Evolutionary conservation across 1,140 invertebrate genomes (phyloP), one percentile per base, ranked within the genome.

Genomic region (Dendrolimus kikuchii): DNA sequence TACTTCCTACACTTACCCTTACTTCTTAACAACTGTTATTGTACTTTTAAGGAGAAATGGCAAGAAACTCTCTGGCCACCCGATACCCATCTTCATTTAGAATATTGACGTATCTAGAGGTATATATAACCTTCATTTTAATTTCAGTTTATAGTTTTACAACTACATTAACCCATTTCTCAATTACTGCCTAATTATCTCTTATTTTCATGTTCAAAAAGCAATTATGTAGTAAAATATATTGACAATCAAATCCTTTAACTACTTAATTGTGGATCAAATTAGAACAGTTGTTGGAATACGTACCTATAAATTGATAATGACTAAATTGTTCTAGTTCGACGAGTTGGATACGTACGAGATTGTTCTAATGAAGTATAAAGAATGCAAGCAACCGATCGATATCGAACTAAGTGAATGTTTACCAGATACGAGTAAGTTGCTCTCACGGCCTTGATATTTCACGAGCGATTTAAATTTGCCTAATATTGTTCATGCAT

Each of bases 251-350:
- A 39, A 51, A 51, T 51, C 50, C 50, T 51, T 51, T 45, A 38
- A 51, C 50, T 23, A 51, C n/a, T 44, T 45, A 51, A 51, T 51
- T 39, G n/a, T 44, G 10, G 37, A 5, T 23, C 8, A 44, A 51
- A 51, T 51, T 51, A 7, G 37, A 45, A 41, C 41, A 51, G 36
- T 51, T 45, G 45, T 45, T 23, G 23, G 23, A 23, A 23, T 23
- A 23, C 23, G 23, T 23, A 23, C 23, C 23, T 23, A 23, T 51
- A 51, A 8, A 44, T 38, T 44, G 40, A 49, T 57, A 57, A 57
- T 57, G 7, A 57, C 41, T 48, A 53, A 57, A 52, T 57, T 52
- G 50, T 44, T n/a, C 40, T 57, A 7, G 40, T 42, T 46, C 23
- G 6, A 46, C n/a, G 10, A 41, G 38, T 44, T 55, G 5, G 5